Evolutionary conservation across 2,113 vertebrate genomes (phyloP).

Genomic region (Prionailurus bengalensis): DNA sequence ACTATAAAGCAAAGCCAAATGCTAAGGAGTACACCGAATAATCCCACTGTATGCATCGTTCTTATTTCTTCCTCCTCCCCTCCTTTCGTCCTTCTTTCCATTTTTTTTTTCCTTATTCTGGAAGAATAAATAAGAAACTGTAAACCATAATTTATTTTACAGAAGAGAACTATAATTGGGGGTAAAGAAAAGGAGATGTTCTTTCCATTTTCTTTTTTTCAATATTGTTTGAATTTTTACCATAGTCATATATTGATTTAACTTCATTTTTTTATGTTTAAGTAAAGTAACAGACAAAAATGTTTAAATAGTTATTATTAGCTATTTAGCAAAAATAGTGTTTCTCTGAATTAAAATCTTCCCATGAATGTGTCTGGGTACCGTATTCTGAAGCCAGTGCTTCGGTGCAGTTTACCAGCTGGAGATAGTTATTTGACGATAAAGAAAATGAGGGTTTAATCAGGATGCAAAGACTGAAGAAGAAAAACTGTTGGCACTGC

Average conservation of each 20-base stretch:
- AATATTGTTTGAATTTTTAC: constrained; percentile 7
- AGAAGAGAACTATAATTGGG: not conserved
- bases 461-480: not conserved
- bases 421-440: not conserved
- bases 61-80: not conserved
- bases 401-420: not conserved
- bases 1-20: not conserved
- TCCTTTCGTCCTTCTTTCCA: not conserved
- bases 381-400: not conserved
- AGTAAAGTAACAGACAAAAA: not conserved
- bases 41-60: not conserved
- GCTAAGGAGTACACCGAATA: not conserved
- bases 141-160: not conserved
- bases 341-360: not conserved
- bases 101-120: not conserved
- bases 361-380: not conserved
- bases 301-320: not conserved
- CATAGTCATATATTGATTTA: not conserved
- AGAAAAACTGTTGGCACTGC: not conserved
- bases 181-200: not conserved
- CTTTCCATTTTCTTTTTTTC: not conserved
- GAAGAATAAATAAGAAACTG: not conserved
- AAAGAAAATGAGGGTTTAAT: not conserved
- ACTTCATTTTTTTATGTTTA: not conserved
- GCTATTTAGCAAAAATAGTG: not conserved